phyloP scores from a whole-genome alignment of 1,140 invertebrate genomes.

The Diorhabda carinulata region DNA sequence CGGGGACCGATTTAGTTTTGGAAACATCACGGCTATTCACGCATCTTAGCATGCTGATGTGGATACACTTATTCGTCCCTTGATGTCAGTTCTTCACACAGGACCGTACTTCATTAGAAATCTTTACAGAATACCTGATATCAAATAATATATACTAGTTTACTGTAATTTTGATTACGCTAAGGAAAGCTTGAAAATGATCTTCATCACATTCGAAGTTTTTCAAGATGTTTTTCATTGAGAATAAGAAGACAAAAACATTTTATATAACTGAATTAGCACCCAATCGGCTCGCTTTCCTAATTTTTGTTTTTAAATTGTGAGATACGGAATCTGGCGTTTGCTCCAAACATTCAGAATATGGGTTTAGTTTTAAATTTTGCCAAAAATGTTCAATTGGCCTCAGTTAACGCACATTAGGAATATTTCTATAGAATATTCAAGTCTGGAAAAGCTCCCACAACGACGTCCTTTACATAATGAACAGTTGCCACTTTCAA shows the following conservation, averaged over 20 bases:
- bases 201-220: neutral
- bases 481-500: no score
- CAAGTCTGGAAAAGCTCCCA: no score
- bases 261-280: neutral
- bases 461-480: no score
- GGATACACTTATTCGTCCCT: slow-evolving; percentile 9
- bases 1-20: slow-evolving; percentile 40
- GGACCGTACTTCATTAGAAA: neutral
- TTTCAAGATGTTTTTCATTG: neutral
- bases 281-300: no score
- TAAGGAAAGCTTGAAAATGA: neutral
- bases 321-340: neutral
- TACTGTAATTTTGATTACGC: neutral
- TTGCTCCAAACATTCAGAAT: neutral
- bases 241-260: neutral
- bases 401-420: no score
- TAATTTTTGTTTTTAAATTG: no score
- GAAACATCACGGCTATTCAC: slow-evolving; percentile 21
- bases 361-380: no score
- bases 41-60: slow-evolving; percentile 20
- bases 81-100: neutral
- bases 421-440: no score
- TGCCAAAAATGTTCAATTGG: no score
- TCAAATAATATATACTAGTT: neutral
- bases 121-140: neutral